Conservation (phyloP, 2,113 vertebrate species). For the Phyllostomus discolor region DNA sequence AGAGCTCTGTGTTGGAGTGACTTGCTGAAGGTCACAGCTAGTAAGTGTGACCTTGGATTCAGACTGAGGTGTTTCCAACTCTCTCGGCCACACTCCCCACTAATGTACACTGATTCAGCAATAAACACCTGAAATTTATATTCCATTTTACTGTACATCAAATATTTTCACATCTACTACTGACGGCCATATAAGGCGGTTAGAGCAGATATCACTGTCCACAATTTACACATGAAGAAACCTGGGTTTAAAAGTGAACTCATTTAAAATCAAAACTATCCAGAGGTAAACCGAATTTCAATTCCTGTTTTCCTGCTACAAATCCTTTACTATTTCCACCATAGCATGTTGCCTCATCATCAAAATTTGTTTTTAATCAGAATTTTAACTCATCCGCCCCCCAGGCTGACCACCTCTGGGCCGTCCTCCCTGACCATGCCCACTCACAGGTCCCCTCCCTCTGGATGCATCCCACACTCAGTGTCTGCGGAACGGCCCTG, state of each 20-base stretch:
- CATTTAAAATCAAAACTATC: not conserved
- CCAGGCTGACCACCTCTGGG: not conserved
- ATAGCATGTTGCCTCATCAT: not conserved
- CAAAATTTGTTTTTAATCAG: not conserved
- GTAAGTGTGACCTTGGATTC: not conserved
- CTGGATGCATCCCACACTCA: not conserved
- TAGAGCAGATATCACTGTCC: not conserved
- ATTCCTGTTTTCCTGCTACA: not conserved
- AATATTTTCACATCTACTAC: not conserved
- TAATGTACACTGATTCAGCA: not conserved
- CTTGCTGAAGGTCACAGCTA: not conserved
- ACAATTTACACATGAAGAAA: not conserved
- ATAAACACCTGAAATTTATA: not conserved
- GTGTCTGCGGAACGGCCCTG: not conserved
- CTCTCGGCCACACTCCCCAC: not conserved
- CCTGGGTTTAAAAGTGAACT: not conserved
- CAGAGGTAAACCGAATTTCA: not conserved
- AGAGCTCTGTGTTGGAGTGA: not conserved
- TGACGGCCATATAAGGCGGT: not conserved
- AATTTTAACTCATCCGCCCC: not conserved
- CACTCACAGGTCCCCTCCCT: not conserved
- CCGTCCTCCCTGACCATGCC: not conserved
- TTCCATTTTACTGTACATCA: not conserved
- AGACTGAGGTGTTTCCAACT: not conserved
- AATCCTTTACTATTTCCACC: not conserved